Conservation (phyloP, 2,113 vertebrate species). For the Sialia sialis region DNA sequence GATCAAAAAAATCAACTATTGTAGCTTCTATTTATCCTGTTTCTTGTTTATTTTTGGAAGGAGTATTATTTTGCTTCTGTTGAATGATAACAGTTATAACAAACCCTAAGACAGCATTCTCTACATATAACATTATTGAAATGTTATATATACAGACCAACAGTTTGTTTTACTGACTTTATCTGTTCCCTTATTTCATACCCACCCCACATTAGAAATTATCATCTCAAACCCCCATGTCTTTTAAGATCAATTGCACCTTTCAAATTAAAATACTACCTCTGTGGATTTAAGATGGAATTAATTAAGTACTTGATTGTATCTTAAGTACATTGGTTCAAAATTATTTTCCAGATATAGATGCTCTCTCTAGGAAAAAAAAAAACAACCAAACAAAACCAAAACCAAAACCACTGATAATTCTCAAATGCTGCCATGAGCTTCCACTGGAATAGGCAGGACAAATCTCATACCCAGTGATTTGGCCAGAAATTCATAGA, state of each 20-base stretch:
- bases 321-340: not conserved
- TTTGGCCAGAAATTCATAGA: not conserved
- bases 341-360: not conserved
- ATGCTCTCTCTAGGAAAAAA: not conserved
- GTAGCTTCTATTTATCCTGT: not conserved
- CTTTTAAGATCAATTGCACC: not conserved
- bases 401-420: not conserved
- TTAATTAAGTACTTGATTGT: not conserved
- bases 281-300: not conserved
- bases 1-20: not conserved
- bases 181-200: not conserved
- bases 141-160: not conserved
- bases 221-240: not conserved
- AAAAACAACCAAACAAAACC: too few species aligned
- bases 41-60: not conserved
- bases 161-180: not conserved
- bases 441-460: not conserved
- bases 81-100: not conserved
- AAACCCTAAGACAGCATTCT: not conserved
- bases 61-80: not conserved
- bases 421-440: not conserved
- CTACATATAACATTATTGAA: not conserved
- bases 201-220: accelerated
- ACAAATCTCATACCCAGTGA: not conserved
- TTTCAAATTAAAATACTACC: not conserved